Conservation (phyloP, 2,797 vertebrate species). For the Notolabrus celidotus region DNA sequence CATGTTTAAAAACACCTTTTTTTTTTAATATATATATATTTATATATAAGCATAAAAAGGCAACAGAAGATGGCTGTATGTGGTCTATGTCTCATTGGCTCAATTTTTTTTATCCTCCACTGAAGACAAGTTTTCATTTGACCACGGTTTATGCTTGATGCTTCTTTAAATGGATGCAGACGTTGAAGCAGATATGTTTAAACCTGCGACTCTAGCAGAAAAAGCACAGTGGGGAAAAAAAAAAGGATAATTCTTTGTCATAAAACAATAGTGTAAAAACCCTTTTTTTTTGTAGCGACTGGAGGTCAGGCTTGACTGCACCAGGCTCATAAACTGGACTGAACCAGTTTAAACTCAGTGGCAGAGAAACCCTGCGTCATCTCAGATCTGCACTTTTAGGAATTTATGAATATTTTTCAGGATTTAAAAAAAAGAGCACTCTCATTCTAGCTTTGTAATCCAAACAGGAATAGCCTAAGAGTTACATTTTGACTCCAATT, state of each 20-base stretch:
- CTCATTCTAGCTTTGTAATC: not conserved
- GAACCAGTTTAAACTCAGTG: not conserved
- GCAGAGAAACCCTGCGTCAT: constrained; percentile 9
- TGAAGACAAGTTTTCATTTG: constrained; percentile 1
- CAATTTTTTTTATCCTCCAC: constrained; percentile 13
- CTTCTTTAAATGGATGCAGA: constrained; percentile 6
- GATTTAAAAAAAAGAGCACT: not conserved
- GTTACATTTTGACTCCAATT: not conserved
- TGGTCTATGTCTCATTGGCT: constrained; percentile 42
- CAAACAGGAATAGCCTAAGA: not conserved
- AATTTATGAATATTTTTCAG: not conserved
- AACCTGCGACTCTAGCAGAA: constrained; percentile 1
- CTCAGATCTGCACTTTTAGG: not conserved
- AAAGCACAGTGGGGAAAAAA: constrained; percentile 10
- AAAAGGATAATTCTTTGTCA: constrained; percentile 9
- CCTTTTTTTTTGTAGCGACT: not conserved
- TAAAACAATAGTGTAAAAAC: constrained; percentile 37
- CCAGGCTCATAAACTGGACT: not conserved
- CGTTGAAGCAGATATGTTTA: constrained; percentile 42
- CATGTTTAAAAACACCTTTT: constrained; percentile 12
- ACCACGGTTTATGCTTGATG: constrained; percentile 9
- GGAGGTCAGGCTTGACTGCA: not conserved
- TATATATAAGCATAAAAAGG: constrained; percentile 25
- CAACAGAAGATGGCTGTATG: constrained; percentile 28
- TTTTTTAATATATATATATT: not conserved